These are phyloP conservation scores for Ferdinandea cuprea DNA, from an alignment of 2,888 invertebrate species.

Conservation along the genomic window DNA sequence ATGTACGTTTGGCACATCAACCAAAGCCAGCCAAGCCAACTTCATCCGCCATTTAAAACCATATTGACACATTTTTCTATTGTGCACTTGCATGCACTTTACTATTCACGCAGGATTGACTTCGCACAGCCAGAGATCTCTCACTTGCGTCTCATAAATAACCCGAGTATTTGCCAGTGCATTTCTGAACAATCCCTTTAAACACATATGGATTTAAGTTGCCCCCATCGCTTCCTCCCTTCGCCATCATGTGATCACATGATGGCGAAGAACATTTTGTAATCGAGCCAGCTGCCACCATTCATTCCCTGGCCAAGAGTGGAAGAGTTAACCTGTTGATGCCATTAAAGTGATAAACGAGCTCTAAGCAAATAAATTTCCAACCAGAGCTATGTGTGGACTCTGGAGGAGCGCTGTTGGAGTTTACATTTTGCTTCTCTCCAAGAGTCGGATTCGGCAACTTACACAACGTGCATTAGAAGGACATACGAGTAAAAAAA, in stretches of 20 bases:
- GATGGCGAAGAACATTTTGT: neutral
- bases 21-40: conserved; percentile 5
- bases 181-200: conserved; percentile 29
- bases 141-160: conserved; percentile 66
- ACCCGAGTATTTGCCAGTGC: conserved; percentile 58
- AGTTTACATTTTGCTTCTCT: conserved; percentile 8
- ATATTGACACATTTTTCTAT: conserved; percentile 64
- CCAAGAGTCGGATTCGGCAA: conserved; percentile 14
- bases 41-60: neutral
- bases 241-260: conserved; percentile 11
- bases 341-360: conserved; percentile 70
- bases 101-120: conserved; percentile 40
- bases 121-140: conserved; percentile 14
- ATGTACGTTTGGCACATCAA: conserved; percentile 5
- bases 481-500: conserved; percentile 6
- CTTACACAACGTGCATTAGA: conserved; percentile 39
- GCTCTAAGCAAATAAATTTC: conserved; percentile 59
- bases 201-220: neutral
- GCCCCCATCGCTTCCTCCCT: neutral
- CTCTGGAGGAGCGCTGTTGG: neutral
- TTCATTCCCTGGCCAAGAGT: conserved; percentile 24
- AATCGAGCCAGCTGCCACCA: conserved; percentile 32
- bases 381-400: conserved; percentile 3
- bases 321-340: conserved; percentile 67
- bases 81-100: conserved; percentile 51